Conservation (phyloP, 2,888 invertebrate species). For the Lithosia quadra region DNA sequence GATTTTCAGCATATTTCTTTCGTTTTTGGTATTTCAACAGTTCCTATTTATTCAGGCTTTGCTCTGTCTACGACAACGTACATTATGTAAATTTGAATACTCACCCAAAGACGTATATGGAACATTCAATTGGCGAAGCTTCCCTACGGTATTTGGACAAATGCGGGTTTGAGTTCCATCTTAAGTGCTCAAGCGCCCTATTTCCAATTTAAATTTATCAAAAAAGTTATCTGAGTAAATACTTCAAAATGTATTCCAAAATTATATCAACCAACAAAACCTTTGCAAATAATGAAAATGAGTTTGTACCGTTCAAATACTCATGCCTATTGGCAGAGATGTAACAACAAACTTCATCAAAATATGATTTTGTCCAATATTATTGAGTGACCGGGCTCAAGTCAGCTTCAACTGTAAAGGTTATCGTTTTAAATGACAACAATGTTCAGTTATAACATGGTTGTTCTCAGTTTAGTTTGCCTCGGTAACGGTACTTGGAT, state of each 20-base stretch:
- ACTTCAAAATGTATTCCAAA: not conserved
- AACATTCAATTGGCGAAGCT: not conserved
- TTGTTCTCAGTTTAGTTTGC: too few relatives aligned
- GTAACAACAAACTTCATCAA: too few relatives aligned
- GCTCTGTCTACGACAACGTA: not conserved
- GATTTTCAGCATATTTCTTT: not conserved
- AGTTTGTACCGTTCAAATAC: not conserved
- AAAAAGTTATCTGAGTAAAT: not conserved
- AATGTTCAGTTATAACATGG: too few relatives aligned
- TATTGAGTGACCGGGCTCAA: too few relatives aligned
- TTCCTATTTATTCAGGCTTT: constrained; percentile 1
- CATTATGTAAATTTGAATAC: not conserved
- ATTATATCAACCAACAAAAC: not conserved
- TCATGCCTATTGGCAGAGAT: not conserved
- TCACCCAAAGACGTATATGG: not conserved
- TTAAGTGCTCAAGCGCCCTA: not conserved
- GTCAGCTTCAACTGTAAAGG: too few relatives aligned
- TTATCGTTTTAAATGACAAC: too few relatives aligned
- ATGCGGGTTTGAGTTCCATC: not conserved
- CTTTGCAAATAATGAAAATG: not conserved
- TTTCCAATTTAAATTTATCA: not conserved
- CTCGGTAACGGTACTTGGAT: too few relatives aligned
- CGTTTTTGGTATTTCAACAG: not conserved
- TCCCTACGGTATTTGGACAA: not conserved
- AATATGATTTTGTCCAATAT: too few relatives aligned